A percentile compares a stretch with the other conserved stretches of the same genome.
These are phyloP conservation scores for Poecilus cupreus DNA, from an alignment of 2,888 invertebrate species.

Conservation along the genomic window DNA sequence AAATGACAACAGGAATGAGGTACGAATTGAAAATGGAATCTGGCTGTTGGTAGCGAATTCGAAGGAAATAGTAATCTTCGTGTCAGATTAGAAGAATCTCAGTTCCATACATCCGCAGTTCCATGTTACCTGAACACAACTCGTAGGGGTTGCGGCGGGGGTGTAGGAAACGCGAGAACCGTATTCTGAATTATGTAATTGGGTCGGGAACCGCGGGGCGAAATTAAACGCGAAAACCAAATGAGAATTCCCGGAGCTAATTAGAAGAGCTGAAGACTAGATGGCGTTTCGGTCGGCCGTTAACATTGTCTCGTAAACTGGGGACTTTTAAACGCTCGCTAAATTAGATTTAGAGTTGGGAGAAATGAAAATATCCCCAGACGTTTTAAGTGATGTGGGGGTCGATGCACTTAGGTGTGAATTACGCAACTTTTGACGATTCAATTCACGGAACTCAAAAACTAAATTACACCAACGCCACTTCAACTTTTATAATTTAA, in stretches of 20 bases:
- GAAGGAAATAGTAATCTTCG: background rate
- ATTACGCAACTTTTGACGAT: slow-evolving; percentile 37
- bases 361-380: slow-evolving; percentile 56
- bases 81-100: slow-evolving; percentile 20
- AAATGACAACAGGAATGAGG: no score
- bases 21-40: no score
- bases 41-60: background rate
- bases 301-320: slow-evolving; percentile 59
- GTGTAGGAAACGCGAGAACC: slow-evolving; percentile 63
- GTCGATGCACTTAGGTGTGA: slow-evolving; percentile 42
- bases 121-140: background rate
- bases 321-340: slow-evolving; percentile 58
- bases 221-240: slow-evolving; percentile 79
- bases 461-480: background rate
- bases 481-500: background rate
- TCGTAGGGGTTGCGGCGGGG: slow-evolving; percentile 66
- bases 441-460: background rate
- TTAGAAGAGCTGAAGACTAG: slow-evolving; percentile 72
- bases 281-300: slow-evolving; percentile 57
- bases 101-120: background rate
- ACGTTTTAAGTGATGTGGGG: slow-evolving; percentile 31
- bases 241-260: slow-evolving; percentile 78
- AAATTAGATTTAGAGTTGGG: slow-evolving; percentile 58
- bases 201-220: slow-evolving; percentile 70
- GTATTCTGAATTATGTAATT: slow-evolving; percentile 76